Evolutionary conservation across 2,888 invertebrate species (phyloP), one percentile per base, ranked within the genome.

Genomic region (Pollenia griseotomentosa): DNA sequence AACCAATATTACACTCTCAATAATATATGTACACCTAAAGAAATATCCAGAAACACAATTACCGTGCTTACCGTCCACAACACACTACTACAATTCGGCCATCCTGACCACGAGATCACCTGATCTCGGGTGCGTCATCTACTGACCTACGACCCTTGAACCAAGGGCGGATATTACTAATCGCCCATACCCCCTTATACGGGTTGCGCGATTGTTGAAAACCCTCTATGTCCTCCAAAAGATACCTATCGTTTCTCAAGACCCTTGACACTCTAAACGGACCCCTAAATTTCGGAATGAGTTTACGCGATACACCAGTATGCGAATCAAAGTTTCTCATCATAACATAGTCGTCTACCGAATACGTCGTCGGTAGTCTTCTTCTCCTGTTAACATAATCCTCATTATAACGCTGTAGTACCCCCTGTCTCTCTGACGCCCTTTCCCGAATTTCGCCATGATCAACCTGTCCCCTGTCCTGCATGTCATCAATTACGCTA

Each of bases 281-380:
- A 2, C 19, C 19, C 19, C 19, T 19, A 19, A 19, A 19, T 19
- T 19, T 77, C 71, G 87, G 71, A 53, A 86, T 75, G 6, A 79
- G 51, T 42, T 83, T 86, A 48, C 57, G 63, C 6, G 75, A 71
- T 12, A 65, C 75, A 23, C 83, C 83, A 9, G n/a, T 42, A 19
- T 83, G 83, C 12, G 73, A 82, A 61, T 65, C 59, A 12, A 83
- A 71, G 16, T 83, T 86, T 11, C 14, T 63, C 0, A 78, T 19
- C 63, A 79, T 65, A 2, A 81, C 77, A 16, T 85, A 85, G 71
- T 85, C 81, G 9, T 73, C 85, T 12, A 46, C 16, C 5, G 44
- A n/a, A 73, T 74, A 85, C 11, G 53, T 12, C 12, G 23, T 53
- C 12, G 61, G 68, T n/a, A 10, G 40, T 57, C 12, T 74, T 12